Evolutionary conservation across 2,888 invertebrate genomes (phyloP), one percentile per base, ranked within the genome.

Genomic region (Apoda limacodes): DNA sequence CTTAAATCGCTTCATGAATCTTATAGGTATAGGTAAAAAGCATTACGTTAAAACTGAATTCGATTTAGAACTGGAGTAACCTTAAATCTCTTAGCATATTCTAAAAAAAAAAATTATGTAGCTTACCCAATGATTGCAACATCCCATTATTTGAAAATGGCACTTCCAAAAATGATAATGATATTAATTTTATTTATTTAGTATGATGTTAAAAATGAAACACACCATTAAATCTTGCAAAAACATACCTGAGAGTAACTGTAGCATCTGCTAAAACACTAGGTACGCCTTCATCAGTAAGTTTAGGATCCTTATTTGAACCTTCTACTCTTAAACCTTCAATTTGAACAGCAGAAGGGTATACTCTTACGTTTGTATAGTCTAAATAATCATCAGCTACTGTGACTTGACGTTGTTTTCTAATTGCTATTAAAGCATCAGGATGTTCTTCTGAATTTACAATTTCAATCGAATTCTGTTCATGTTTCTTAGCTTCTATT

Each of bases 271-370:
- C 85, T 34, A 90, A 55, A 11, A 94, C 82, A 39, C 83, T 84
- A 0, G 92, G 91, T 19, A 90, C 75, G 1, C 91, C 90, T 10
- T 66, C 60, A 4, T 80, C 82, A 2, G 74, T 60, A 9, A 76
- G 71, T 35, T 69, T 68, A 0, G 84, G 82, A 3, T 83, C 84
- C 36, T 85, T 86, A n/a, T 69, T 66, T 0, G 85, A 75, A 9
- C 60, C 66, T 37, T 88, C 88, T 1, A 88, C 60, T 26, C 87
- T 69, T 3, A 88, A 30, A 1, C 86, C 87, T 25, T 82, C 76
- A 5, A 87, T 69, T 28, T 54, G 49, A 0, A 81, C 45, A 0
- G 37, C 22, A 1, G 37, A 19, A 0, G 40, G 42, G 11, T 43
- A 55, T 3, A 47, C 46, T 28, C 39, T 54, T 3, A 47, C 46